A percentile compares a stretch with the other conserved stretches of the same genome.
These are phyloP conservation scores for Philotrypesis tridentata DNA, from an alignment of 1,140 invertebrate genomes.

Conservation along the genomic window DNA sequence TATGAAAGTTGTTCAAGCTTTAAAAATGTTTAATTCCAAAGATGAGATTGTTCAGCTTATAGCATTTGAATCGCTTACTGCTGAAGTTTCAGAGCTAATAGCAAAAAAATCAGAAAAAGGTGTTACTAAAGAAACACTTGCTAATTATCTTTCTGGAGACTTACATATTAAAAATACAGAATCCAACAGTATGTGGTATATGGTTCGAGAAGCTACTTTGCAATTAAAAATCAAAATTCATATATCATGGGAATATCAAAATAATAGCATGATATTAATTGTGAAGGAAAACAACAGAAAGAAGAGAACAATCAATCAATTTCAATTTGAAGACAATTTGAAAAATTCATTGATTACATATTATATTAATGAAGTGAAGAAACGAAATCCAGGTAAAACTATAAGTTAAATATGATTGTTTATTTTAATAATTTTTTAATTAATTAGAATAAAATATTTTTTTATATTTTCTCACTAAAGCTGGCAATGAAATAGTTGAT, in stretches of 20 bases:
- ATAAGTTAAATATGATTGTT: neutral
- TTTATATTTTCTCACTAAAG: neutral
- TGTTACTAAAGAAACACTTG: neutral
- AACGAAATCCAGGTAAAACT: neutral
- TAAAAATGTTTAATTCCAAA: constrained; percentile 16
- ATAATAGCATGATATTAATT: neutral
- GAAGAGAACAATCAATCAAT: neutral
- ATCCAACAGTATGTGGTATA: neutral
- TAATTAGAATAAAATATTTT: neutral
- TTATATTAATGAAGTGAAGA: neutral
- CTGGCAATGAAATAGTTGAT: neutral
- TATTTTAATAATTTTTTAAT: neutral
- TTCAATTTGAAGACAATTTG: constrained; percentile 2
- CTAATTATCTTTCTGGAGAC: neutral
- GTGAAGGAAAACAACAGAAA: neutral
- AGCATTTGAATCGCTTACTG: neutral
- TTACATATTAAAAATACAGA: neutral
- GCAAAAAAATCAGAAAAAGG: neutral
- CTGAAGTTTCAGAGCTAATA: neutral
- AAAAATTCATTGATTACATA: neutral
- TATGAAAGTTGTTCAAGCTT: constrained; percentile 29
- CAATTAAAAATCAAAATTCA: constrained; percentile 11
- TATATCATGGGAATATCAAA: neutral
- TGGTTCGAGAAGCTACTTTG: neutral
- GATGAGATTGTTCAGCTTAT: neutral